Conservation (phyloP, 2,888 invertebrate genomes). For the Trachelus iudaicus region DNA sequence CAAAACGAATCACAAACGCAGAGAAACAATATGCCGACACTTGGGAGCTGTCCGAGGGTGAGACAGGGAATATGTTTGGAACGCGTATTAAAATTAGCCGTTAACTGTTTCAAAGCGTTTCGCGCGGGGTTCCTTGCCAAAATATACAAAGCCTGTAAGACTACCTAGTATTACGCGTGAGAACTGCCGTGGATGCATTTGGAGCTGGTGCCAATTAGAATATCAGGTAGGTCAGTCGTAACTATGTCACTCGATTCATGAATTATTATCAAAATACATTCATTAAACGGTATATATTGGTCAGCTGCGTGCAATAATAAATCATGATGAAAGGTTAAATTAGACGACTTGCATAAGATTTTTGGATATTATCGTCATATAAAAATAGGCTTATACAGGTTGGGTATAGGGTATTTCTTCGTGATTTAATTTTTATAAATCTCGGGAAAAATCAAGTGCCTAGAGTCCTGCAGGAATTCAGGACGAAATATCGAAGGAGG, state of each 20-base stretch:
- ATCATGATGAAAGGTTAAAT: background rate
- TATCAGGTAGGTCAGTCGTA: background rate
- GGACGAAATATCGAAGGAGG: background rate
- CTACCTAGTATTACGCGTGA: background rate
- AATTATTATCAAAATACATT: background rate
- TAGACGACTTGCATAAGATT: no score
- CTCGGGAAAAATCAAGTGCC: background rate
- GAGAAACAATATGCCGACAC: slow-evolving; percentile 18
- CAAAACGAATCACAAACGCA: slow-evolving; percentile 18
- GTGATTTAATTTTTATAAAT: background rate
- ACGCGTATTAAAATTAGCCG: slow-evolving; percentile 22
- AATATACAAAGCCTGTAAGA: slow-evolving; percentile 12
- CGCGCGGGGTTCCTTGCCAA: slow-evolving; percentile 16
- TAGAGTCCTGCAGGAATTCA: background rate
- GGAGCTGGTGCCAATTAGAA: background rate
- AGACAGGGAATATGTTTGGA: slow-evolving; percentile 10
- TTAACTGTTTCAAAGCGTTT: slow-evolving; percentile 21
- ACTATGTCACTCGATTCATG: background rate
- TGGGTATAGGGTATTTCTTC: background rate
- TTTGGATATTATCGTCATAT: background rate
- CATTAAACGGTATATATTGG: background rate
- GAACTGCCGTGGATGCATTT: background rate
- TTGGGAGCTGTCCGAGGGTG: background rate
- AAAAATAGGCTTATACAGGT: background rate
- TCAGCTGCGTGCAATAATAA: background rate